phyloP scores from a whole-genome alignment of 2,113 vertebrate genomes.

The Acrocephalus kingi region DNA sequence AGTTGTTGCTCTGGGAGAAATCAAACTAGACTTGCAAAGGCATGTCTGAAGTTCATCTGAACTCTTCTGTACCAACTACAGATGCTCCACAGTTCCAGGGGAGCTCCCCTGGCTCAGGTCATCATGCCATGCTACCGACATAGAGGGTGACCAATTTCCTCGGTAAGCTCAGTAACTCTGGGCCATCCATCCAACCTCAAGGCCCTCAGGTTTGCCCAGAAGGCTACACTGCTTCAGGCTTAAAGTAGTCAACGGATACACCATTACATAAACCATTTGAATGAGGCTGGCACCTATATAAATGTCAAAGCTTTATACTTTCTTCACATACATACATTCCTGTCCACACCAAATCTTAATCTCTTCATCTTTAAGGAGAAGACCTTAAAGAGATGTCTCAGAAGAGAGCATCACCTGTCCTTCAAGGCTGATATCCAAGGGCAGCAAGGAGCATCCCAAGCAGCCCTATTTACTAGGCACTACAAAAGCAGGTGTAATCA shows the following conservation, averaged over 20 bases:
- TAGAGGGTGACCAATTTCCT: neutral
- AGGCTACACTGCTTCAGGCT: neutral
- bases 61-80: neutral
- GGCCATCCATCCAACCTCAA: neutral
- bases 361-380: neutral
- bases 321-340: neutral
- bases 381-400: neutral
- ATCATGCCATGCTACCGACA: neutral
- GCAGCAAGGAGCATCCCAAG: neutral
- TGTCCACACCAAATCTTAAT: neutral
- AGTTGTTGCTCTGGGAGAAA: neutral
- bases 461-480: neutral
- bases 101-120: neutral
- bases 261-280: neutral
- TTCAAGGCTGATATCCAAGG: neutral
- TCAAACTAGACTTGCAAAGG: neutral
- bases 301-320: neutral
- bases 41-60: neutral
- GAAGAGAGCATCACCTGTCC: neutral
- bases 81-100: neutral
- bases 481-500: neutral
- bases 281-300: neutral
- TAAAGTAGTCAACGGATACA: neutral
- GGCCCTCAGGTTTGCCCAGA: neutral
- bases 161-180: neutral